Conservation (phyloP, 2,888 invertebrate species). For the Campoletis raptor region DNA sequence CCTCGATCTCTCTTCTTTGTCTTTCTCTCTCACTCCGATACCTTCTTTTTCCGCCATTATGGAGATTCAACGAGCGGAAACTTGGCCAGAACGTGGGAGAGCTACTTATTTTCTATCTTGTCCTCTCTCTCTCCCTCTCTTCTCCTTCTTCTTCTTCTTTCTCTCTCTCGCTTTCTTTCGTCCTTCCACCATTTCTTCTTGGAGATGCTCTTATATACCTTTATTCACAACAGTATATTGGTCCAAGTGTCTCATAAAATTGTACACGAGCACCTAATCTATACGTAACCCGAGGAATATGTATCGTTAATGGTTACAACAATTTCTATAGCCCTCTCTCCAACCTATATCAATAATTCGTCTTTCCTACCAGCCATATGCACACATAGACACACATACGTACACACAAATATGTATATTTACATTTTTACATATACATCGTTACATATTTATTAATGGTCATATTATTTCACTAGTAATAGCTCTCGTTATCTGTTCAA, state of each 20-base stretch:
- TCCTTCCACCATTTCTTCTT: conserved; percentile 3
- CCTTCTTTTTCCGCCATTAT: conserved; percentile 58
- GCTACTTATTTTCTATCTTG: conserved; percentile 52
- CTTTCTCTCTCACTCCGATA: conserved; percentile 3
- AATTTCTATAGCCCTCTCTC: conserved; percentile 40
- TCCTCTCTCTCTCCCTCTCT: conserved; percentile 10
- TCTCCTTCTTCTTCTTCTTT: background rate
- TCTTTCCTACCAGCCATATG: background rate
- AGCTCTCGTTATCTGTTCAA: conserved; percentile 31
- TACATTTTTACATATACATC: background rate
- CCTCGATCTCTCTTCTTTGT: conserved; percentile 37
- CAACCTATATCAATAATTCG: conserved; percentile 44
- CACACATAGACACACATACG: background rate
- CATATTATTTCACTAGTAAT: conserved; percentile 38
- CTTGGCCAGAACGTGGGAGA: conserved; percentile 56
- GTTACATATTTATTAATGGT: background rate
- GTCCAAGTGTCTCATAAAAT: conserved; percentile 56
- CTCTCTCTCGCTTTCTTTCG: background rate
- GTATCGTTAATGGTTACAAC: conserved; percentile 60
- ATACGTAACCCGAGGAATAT: conserved; percentile 37
- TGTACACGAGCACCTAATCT: conserved; percentile 27
- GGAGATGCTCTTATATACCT: conserved; percentile 24
- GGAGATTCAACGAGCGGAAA: conserved; percentile 66
- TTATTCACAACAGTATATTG: conserved; percentile 44
- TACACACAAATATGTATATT: background rate